Conservation (phyloP, 2,797 vertebrate genomes). For the Miopithecus talapoin region DNA sequence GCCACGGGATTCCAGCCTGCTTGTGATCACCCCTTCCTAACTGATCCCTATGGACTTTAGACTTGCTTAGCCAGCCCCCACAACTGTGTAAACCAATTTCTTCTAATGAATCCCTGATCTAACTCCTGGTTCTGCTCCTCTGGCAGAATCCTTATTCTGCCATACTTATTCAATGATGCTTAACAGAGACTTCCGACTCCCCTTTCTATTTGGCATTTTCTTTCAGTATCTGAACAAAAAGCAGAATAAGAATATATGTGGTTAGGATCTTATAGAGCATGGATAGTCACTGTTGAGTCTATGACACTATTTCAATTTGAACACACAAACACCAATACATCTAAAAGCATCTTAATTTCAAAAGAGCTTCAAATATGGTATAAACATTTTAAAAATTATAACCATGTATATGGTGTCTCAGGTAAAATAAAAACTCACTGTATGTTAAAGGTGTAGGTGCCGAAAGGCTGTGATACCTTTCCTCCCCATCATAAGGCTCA, state of each 20-base stretch:
- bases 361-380: background rate
- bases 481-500: background rate
- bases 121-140: background rate
- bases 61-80: background rate
- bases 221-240: constrained; percentile 17
- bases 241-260: background rate
- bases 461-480: background rate
- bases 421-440: background rate
- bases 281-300: background rate
- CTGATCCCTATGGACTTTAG: background rate
- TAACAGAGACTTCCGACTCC: background rate
- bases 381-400: background rate
- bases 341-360: constrained; percentile 5
- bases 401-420: background rate
- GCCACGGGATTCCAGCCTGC: background rate
- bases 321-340: background rate
- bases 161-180: background rate
- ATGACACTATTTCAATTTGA: background rate
- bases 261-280: background rate
- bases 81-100: background rate
- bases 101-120: background rate
- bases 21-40: background rate
- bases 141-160: background rate
- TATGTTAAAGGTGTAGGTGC: background rate
- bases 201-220: background rate